Base-by-base conservation (phyloP, 2,797 vertebrate genomes). In the Alca torda region DNA sequence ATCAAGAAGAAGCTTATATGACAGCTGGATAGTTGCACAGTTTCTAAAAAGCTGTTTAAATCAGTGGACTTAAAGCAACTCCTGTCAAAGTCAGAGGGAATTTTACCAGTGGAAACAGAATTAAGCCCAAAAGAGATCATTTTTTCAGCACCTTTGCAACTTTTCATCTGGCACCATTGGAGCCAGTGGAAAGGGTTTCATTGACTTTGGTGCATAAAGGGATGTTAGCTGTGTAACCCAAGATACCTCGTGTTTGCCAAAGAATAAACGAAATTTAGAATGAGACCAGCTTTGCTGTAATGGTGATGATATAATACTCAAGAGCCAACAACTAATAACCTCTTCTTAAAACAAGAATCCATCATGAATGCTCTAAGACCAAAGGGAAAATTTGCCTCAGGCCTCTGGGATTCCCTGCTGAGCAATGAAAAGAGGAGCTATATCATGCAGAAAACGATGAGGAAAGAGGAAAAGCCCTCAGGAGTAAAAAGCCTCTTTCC, bases 291-390 rank as follows among this genome's bases (percentile, higher is more conserved):
- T 95, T 90, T 95, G 83, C 85, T 93, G 85, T 91, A 93, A 82
- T 87, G 83, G 74, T 95, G 95, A 95, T 97, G 96, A 95, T 95
- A 96, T 93, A 96, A 96, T 95, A 95, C 96, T 93, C 96, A 93
- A 96, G 96, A 96, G 96, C 82, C 94, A 96, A 97, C 92, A 95
- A 94, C 92, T 96, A 95, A 96, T 96, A 96, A 97, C 87, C 82
- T 91, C 79, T 85, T 96, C 93, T 91, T 93, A 95, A 95, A 95
- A 93, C 68, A 95, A 92, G 79, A 94, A 95, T 97, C 78, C 79
- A 54, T 95, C 93, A 91, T 84, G 73, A 94, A 78, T 73, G 75
- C 93, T 89, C 61, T 30, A 84, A 96, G 82, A 95, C 81, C 60
- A 79, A 94, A 85, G 82, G 89, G 87, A 94, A 95, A 91, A 86